Evolutionary conservation across 2,797 vertebrate species (phyloP).

Genomic region (Ctenopoma kingsleyae): DNA sequence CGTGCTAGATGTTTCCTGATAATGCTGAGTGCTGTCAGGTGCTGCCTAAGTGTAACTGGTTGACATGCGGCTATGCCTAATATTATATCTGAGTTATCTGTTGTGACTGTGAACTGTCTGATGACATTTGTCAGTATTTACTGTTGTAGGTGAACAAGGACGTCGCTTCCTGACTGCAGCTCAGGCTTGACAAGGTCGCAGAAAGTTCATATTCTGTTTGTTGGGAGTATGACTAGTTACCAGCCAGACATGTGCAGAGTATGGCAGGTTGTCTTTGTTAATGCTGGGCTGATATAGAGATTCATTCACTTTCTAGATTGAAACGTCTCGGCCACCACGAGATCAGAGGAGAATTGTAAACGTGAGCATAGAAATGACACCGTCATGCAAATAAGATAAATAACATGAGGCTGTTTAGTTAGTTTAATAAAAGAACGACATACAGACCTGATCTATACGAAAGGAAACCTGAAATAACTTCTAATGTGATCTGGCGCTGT

Average conservation of each 20-base stretch:
- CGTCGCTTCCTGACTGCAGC: slow-evolving; percentile 37
- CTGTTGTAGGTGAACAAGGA: slow-evolving; percentile 63
- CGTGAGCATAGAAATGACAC: too few species aligned
- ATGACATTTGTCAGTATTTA: slow-evolving; percentile 74
- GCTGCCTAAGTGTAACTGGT: slow-evolving; percentile 48
- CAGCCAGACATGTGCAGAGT: slow-evolving; percentile 41
- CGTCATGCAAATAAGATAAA: too few species aligned
- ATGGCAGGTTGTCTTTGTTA: slow-evolving; percentile 67
- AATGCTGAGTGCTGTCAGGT: slow-evolving; percentile 49
- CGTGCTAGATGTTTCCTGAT: slow-evolving; percentile 34
- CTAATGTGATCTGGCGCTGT: too few species aligned
- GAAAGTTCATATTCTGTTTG: slow-evolving; percentile 65
- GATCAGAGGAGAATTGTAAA: too few species aligned
- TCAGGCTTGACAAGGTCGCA: slow-evolving; percentile 62
- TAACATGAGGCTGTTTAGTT: too few species aligned
- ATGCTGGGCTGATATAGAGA: slow-evolving; percentile 41
- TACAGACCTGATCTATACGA: too few species aligned
- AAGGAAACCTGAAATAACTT: too few species aligned
- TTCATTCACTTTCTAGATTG: slow-evolving; percentile 55
- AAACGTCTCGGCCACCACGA: too few species aligned
- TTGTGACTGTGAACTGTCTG: slow-evolving; percentile 70
- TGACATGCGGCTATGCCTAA: slow-evolving; percentile 59
- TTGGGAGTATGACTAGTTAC: slow-evolving; percentile 38
- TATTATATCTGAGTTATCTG: slow-evolving; percentile 55
- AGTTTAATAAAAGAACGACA: too few species aligned